phyloP scores from a whole-genome alignment of 2,888 invertebrate genomes.

The Agrotis clavis region DNA sequence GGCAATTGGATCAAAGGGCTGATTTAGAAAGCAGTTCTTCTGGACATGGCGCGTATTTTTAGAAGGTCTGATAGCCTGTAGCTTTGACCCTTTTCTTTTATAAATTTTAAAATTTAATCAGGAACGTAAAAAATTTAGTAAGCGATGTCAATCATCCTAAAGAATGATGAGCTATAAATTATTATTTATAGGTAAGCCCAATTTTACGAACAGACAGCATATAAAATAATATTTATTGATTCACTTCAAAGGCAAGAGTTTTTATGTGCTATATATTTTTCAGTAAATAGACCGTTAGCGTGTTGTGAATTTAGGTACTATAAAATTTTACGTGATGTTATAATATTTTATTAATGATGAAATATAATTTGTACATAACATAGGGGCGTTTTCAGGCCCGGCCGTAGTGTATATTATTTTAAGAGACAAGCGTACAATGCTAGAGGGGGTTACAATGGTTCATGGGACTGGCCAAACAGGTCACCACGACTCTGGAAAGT shows the following conservation, averaged over 20 bases:
- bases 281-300: constrained; percentile 11
- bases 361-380: background rate
- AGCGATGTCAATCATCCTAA: background rate
- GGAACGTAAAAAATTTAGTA: background rate
- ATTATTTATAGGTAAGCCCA: constrained; percentile 5
- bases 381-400: too few species aligned
- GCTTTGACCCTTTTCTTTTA: too few species aligned
- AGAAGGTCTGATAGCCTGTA: too few species aligned
- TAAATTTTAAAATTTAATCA: too few species aligned
- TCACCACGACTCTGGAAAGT: too few species aligned
- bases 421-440: too few species aligned
- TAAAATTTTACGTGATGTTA: background rate
- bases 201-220: constrained; percentile 23
- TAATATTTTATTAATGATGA: background rate
- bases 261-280: constrained; percentile 28
- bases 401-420: too few species aligned
- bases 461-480: too few species aligned
- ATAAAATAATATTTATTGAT: constrained; percentile 30
- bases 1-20: too few species aligned
- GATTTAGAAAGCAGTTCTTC: too few species aligned
- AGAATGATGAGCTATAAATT: background rate
- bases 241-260: constrained; percentile 21
- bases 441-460: too few species aligned
- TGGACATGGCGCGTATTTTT: too few species aligned
- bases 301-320: background rate